Conservation (phyloP, 2,113 vertebrate genomes). For the Megatriorchis doriae region DNA sequence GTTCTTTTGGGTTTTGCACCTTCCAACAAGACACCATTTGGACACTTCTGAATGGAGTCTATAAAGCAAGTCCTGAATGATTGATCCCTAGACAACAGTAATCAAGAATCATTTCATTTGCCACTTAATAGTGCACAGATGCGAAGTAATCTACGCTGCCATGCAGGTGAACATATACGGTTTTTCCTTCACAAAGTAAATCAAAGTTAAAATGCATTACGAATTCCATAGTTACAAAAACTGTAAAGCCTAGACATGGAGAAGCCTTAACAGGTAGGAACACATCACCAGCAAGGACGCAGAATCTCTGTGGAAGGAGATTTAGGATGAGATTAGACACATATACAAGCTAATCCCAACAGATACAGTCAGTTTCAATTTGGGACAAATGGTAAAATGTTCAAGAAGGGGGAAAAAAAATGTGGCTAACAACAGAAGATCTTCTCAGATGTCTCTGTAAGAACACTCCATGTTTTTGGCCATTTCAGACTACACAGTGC, state of each 20-base stretch:
- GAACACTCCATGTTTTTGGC: neutral
- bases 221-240: neutral
- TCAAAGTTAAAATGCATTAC: neutral
- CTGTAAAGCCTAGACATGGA: accelerated
- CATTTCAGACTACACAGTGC: neutral
- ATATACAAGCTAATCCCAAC: neutral
- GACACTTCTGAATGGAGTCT: neutral
- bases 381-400: neutral
- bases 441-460: neutral
- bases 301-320: neutral
- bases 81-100: neutral
- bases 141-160: neutral
- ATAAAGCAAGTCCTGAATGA: neutral
- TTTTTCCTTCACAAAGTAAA: neutral
- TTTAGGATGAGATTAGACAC: neutral
- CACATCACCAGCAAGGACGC: neutral
- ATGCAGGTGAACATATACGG: accelerated
- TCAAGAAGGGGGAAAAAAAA: neutral
- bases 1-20: neutral
- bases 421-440: neutral
- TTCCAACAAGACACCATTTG: neutral
- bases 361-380: neutral
- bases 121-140: neutral
- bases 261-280: neutral
- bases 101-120: neutral